phyloP scores from a whole-genome alignment of 2,113 vertebrate species.

The Phoenicopterus ruber region DNA sequence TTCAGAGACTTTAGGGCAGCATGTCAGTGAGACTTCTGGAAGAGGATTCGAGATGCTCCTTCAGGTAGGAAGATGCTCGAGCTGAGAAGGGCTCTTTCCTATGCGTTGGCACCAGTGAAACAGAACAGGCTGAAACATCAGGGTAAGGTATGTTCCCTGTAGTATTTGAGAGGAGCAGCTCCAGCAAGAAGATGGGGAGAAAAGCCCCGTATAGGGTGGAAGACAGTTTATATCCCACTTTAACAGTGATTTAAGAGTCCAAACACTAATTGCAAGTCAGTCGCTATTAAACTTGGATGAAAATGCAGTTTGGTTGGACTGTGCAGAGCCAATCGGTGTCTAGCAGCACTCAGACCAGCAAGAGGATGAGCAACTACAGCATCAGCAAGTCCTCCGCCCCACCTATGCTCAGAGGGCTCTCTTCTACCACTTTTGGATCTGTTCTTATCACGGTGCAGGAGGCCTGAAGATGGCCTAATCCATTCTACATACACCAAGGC shows the following conservation, averaged over 20 bases:
- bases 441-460: not conserved
- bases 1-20: not conserved
- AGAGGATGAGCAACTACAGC: not conserved
- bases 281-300: not conserved
- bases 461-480: not conserved
- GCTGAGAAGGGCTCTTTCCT: not conserved
- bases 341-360: not conserved
- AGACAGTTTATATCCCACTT: conserved; percentile 28
- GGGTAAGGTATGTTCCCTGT: not conserved
- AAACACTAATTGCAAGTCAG: not conserved
- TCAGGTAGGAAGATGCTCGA: conserved; percentile 22
- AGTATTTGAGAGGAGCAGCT: not conserved
- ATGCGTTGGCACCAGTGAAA: conserved; percentile 21
- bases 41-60: conserved; percentile 17
- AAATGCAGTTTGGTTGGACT: not conserved
- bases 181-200: not conserved
- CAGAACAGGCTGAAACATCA: not conserved
- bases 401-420: not conserved
- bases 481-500: not conserved
- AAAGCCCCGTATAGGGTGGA: not conserved
- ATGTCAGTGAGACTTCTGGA: not conserved
- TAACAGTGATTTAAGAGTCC: not conserved
- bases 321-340: not conserved
- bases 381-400: not conserved
- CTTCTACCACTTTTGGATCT: not conserved